Conservation (phyloP, 2,797 vertebrate genomes). For the Pogonophryne albipinna region DNA sequence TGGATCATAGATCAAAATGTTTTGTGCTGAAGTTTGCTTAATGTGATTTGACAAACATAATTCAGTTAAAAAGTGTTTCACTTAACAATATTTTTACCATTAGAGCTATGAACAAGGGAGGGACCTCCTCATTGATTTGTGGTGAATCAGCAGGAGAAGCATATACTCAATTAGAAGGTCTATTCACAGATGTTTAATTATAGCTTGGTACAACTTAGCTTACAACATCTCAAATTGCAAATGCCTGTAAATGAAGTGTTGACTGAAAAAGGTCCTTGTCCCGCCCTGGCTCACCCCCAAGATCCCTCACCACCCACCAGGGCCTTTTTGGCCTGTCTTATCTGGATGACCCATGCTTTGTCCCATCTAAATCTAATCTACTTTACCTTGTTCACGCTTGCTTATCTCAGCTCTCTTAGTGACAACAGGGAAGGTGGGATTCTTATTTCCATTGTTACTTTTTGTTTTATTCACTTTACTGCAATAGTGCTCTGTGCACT, state of each 20-base stretch:
- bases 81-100: not conserved
- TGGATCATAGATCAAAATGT: conserved; percentile 24
- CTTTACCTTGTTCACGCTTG: conserved; percentile 32
- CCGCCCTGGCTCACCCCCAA: conserved; percentile 23
- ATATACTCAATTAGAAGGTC: not conserved
- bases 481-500: conserved; percentile 4
- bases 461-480: not conserved
- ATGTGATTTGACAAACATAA: conserved; percentile 10
- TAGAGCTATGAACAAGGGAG: not conserved
- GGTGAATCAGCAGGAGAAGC: not conserved
- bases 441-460: conserved; percentile 44
- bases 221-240: not conserved
- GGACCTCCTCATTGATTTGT: conserved; percentile 7
- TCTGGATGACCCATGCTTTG: conserved; percentile 46
- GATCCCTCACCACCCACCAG: conserved; percentile 19
- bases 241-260: not conserved
- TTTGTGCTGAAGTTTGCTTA: conserved; percentile 10
- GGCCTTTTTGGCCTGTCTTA: conserved; percentile 34
- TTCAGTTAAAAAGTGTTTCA: not conserved
- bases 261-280: conserved; percentile 26
- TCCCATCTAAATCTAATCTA: conserved; percentile 31
- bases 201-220: not conserved
- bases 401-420: conserved; percentile 48
- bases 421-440: conserved; percentile 53
- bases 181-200: conserved; percentile 10